Percentiles rank a stretch among this genome's conserved stretches.
phyloP scores from a whole-genome alignment of 2,888 invertebrate species.

The Cryptus armator region DNA sequence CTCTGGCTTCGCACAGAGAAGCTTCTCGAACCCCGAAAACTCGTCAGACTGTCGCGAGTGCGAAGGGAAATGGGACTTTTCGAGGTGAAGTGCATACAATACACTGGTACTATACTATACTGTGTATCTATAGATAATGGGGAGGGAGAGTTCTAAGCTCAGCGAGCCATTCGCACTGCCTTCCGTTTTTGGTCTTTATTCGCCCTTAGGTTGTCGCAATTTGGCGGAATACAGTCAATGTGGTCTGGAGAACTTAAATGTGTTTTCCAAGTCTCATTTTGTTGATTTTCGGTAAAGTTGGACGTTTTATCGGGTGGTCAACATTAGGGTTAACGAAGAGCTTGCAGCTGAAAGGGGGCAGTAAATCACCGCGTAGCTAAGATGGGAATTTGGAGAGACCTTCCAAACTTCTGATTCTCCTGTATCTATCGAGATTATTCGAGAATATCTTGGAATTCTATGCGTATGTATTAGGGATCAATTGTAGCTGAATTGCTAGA shows the following conservation, averaged over 20 bases:
- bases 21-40: conserved; percentile 26
- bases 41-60: conserved; percentile 51
- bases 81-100: conserved; percentile 36
- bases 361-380: neutral
- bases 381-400: neutral
- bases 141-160: neutral
- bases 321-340: neutral
- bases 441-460: conserved; percentile 49
- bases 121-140: too few species aligned
- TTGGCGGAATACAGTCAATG: conserved; percentile 4
- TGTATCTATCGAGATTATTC: neutral
- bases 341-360: neutral
- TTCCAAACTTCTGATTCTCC: neutral
- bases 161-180: conserved; percentile 21
- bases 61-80: conserved; percentile 55
- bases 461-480: conserved; percentile 66
- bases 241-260: conserved; percentile 1
- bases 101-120: neutral
- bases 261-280: neutral
- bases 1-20: conserved; percentile 21
- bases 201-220: conserved; percentile 1
- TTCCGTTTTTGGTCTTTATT: conserved; percentile 44
- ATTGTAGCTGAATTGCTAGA: conserved; percentile 62
- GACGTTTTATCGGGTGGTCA: neutral
- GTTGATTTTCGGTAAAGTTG: conserved; percentile 3